phyloP scores from a whole-genome alignment of 2,113 vertebrate genomes.

The Nesogale talazaci region DNA sequence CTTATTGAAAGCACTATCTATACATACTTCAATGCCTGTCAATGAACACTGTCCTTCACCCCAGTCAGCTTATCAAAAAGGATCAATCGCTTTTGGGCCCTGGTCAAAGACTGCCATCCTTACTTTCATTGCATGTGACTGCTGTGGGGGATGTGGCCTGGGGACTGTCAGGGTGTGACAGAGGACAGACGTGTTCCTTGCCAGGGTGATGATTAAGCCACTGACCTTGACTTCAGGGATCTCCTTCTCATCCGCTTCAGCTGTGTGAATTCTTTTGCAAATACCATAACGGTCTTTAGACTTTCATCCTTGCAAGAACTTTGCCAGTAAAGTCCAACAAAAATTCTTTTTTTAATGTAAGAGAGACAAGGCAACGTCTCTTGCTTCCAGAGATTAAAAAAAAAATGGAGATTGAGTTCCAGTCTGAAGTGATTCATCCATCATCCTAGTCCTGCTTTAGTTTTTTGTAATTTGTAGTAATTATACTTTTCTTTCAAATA shows the following conservation, averaged over 20 bases:
- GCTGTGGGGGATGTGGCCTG: neutral
- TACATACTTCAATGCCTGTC: neutral
- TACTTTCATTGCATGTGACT: neutral
- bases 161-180: neutral
- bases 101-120: neutral
- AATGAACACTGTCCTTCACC: neutral
- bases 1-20: neutral
- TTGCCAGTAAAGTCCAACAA: constrained; percentile 38
- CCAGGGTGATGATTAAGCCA: neutral
- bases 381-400: neutral
- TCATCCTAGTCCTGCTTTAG: too few species aligned
- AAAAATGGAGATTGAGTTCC: neutral
- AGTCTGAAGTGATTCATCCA: too few species aligned
- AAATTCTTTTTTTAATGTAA: neutral
- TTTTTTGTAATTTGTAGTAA: too few species aligned
- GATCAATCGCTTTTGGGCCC: neutral
- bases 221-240: neutral
- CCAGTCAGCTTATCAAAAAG: neutral
- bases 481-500: too few species aligned
- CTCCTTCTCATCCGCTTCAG: neutral
- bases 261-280: neutral
- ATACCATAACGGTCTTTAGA: neutral
- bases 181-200: neutral
- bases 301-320: neutral
- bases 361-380: neutral